phyloP scores from a whole-genome alignment of 2,888 invertebrate species.

The Pollenia amentaria region DNA sequence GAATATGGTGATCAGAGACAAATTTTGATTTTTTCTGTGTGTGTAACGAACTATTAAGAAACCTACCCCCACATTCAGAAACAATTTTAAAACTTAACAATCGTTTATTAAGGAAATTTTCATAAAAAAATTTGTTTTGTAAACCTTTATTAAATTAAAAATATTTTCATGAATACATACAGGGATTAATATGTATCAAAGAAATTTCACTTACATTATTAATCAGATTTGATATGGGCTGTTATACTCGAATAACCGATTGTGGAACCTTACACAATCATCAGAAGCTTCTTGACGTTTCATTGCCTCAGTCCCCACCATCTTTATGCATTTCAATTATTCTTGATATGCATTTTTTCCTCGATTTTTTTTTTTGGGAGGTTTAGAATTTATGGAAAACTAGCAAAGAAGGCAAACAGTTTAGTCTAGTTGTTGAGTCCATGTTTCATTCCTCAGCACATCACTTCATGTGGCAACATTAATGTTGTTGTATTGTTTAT shows the following conservation, averaged over 20 bases:
- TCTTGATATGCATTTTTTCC: conserved; percentile 14
- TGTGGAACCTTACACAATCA: neutral
- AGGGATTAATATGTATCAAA: too few relatives aligned
- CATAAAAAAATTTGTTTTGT: too few relatives aligned
- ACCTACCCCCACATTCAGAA: too few relatives aligned
- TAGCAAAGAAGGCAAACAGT: conserved; percentile 58
- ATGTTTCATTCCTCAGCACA: conserved; percentile 48
- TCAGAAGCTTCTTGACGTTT: neutral
- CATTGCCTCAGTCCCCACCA: neutral
- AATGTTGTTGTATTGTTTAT: conserved; percentile 45
- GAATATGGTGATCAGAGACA: too few relatives aligned
- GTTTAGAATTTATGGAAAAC: conserved; percentile 67
- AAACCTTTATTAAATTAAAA: too few relatives aligned
- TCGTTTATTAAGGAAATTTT: too few relatives aligned
- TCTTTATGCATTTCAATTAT: conserved; percentile 65
- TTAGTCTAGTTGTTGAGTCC: conserved; percentile 62
- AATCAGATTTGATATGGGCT: too few relatives aligned
- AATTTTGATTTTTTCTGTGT: too few relatives aligned
- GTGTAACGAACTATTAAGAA: too few relatives aligned
- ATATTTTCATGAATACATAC: too few relatives aligned
- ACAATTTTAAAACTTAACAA: too few relatives aligned
- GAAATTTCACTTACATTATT: too few relatives aligned
- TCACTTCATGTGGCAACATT: conserved; percentile 43
- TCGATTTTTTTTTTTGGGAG: conserved; percentile 23
- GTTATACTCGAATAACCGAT: neutral